A percentile compares a stretch with the other conserved stretches of the same genome.
phyloP scores from a whole-genome alignment of 2,113 vertebrate species.

The Dolichallabes microphthalmus region DNA sequence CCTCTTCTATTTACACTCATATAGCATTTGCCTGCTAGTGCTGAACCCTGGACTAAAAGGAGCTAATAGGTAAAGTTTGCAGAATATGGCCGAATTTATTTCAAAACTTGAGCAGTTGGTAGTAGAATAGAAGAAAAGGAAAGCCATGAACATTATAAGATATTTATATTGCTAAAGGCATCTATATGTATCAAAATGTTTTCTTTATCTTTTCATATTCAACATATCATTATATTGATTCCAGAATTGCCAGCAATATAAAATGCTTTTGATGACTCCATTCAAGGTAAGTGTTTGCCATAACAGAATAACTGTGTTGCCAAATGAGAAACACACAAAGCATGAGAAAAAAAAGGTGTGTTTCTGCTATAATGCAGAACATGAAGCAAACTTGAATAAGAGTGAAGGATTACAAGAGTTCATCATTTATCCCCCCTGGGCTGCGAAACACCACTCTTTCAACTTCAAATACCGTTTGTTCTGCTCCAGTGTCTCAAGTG shows the following conservation, averaged over 20 bases:
- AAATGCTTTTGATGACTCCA: background rate
- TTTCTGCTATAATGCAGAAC: background rate
- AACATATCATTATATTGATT: conserved; percentile 2
- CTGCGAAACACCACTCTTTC: conserved; percentile 29
- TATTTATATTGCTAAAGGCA: background rate
- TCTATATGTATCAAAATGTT: background rate
- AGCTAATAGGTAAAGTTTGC: background rate
- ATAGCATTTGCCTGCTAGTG: conserved; percentile 25
- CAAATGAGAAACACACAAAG: background rate
- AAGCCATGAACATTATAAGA: background rate
- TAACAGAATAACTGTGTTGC: background rate
- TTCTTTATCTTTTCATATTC: background rate
- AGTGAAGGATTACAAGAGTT: conserved; percentile 39
- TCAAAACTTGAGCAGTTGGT: background rate
- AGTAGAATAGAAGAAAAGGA: background rate
- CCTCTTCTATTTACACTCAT: conserved; percentile 27
- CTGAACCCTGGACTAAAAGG: conserved; percentile 20
- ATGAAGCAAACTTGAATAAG: conserved; percentile 35
- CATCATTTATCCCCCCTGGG: conserved; percentile 37
- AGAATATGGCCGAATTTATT: background rate
- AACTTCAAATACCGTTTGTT: conserved; percentile 39
- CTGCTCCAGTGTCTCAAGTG: conserved; percentile 36
- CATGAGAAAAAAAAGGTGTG: background rate
- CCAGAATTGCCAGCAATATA: background rate
- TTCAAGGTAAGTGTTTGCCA: background rate